Conservation (phyloP, 2,888 invertebrate genomes). For the Sinhomidia bicolor region DNA sequence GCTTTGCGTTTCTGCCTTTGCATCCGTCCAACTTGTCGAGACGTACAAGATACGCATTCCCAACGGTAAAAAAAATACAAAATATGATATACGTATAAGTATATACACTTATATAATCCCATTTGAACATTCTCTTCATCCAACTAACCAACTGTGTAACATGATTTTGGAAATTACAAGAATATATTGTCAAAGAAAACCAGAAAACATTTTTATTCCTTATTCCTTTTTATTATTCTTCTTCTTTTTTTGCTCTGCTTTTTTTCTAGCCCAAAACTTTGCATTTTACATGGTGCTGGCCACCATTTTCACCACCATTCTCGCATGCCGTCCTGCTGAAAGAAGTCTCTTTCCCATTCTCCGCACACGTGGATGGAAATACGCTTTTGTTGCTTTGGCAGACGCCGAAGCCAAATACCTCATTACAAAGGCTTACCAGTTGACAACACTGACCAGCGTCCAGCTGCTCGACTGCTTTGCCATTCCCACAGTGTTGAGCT, state of each 20-base stretch:
- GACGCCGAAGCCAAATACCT: constrained; percentile 95
- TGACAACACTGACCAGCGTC: constrained; percentile 88
- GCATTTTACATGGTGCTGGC: constrained; percentile 90
- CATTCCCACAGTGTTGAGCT: constrained; percentile 89
- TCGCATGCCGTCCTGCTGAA: constrained; percentile 87
- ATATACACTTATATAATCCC: too few relatives aligned
- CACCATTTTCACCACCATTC: constrained; percentile 88
- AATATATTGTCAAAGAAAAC: too few relatives aligned
- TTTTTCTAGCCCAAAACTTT: constrained; percentile 88
- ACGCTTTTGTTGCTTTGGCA: constrained; percentile 89
- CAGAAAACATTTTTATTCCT: too few relatives aligned
- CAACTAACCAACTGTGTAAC: neutral
- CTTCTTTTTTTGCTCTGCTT: too few relatives aligned
- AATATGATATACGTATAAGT: too few relatives aligned
- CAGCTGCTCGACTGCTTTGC: constrained; percentile 91
- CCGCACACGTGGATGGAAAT: constrained; percentile 89
- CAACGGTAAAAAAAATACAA: constrained; percentile 86
- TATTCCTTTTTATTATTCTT: too few relatives aligned
- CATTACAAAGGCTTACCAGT: constrained; percentile 91
- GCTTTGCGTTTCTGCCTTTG: constrained; percentile 89
- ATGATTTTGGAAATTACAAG: neutral
- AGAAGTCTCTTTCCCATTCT: constrained; percentile 86
- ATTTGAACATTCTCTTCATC: too few relatives aligned
- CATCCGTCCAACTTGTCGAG: constrained; percentile 87
- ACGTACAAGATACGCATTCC: constrained; percentile 85